phyloP scores from a whole-genome alignment of 2,113 vertebrate genomes.

The Vulpes ferrilata region DNA sequence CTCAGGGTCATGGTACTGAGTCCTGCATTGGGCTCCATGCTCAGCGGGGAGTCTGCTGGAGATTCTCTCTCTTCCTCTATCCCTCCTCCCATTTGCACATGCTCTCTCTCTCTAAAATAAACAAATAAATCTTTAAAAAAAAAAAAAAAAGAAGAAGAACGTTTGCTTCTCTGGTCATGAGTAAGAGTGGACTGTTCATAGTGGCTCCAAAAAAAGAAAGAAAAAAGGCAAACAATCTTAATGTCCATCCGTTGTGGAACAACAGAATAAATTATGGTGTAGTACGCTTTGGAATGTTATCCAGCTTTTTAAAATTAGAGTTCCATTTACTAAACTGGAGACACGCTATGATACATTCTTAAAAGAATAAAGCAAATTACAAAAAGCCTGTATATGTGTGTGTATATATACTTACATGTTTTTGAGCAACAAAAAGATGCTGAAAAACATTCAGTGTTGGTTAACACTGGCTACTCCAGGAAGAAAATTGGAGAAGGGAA shows the following conservation, averaged over 20 bases:
- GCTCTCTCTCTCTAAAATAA: not conserved
- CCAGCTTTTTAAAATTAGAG: constrained; percentile 36
- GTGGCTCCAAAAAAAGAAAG: not conserved
- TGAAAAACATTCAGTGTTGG: constrained; percentile 20
- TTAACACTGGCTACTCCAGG: not conserved
- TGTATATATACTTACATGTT: not conserved
- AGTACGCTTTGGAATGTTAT: not conserved
- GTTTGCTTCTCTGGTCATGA: constrained; percentile 20
- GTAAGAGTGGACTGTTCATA: constrained; percentile 31
- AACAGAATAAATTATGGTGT: constrained; percentile 32
- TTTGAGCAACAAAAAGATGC: constrained; percentile 53
- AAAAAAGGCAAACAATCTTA: constrained; percentile 29
- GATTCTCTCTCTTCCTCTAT: not conserved
- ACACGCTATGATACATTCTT: constrained; percentile 27
- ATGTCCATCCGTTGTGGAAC: not conserved
- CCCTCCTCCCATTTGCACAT: not conserved
- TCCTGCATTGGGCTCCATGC: not conserved
- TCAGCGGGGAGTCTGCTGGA: not conserved
- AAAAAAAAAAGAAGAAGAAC: not conserved
- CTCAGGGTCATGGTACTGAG: not conserved
- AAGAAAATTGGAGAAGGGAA: not conserved
- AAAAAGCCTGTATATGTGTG: not conserved
- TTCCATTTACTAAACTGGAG: constrained; percentile 33
- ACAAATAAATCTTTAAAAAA: not conserved
- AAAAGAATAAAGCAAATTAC: constrained; percentile 63